Evolutionary conservation across 2,797 vertebrate genomes (phyloP).

Genomic region (Ceyx erithaca): DNA sequence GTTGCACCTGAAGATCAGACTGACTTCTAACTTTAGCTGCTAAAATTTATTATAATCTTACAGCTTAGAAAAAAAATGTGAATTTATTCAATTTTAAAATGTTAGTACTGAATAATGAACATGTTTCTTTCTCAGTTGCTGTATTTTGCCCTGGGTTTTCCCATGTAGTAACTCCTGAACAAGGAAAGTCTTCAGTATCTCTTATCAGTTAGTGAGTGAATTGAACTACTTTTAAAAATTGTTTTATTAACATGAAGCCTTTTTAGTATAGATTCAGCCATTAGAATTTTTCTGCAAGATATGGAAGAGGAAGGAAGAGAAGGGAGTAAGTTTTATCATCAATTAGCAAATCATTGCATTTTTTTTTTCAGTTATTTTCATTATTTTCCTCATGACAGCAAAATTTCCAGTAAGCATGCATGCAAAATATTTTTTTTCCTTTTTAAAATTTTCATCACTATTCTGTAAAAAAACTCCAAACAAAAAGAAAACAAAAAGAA

Average conservation of each 20-base stretch:
- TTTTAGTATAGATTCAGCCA: neutral
- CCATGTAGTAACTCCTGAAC: neutral
- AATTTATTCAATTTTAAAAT: neutral
- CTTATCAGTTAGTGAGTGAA: neutral
- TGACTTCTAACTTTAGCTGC: neutral
- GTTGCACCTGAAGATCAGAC: neutral
- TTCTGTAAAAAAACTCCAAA: neutral
- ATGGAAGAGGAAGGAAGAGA: neutral
- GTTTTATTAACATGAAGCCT: neutral
- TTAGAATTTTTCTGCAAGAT: neutral
- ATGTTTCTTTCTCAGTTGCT: neutral
- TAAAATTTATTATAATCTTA: neutral
- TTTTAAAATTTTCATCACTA: neutral
- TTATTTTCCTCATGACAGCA: neutral
- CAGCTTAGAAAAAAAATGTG: neutral
- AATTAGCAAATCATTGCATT: neutral
- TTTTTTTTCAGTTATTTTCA: neutral
- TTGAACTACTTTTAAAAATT: neutral
- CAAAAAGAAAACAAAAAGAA: neutral
- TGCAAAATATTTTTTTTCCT: neutral
- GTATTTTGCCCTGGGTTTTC: neutral
- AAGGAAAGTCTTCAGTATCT: neutral
- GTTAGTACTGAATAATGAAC: rapidly evolving
- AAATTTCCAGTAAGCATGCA: neutral
- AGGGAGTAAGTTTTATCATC: neutral